A percentile compares a stretch with the other conserved stretches of the same genome.
phyloP scores from a whole-genome alignment of 2,113 vertebrate genomes.

The Meleagris gallopavo region DNA sequence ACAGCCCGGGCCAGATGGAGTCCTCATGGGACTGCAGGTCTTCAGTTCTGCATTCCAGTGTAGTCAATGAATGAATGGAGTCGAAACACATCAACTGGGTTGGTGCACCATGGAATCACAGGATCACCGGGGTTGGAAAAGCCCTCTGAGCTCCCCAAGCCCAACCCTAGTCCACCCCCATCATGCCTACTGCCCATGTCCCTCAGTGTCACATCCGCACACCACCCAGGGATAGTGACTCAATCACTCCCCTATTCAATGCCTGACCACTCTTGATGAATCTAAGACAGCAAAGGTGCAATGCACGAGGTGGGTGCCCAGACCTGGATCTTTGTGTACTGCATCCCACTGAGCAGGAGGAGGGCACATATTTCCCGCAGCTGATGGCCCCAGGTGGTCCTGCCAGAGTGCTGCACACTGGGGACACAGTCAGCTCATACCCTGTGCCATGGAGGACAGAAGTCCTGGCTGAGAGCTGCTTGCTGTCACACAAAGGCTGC shows the following conservation, averaged over 20 bases:
- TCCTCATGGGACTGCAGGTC: background rate
- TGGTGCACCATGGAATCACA: too few species aligned
- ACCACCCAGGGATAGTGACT: too few species aligned
- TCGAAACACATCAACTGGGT: background rate
- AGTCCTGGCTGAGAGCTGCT: background rate
- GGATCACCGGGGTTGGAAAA: too few species aligned
- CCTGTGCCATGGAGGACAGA: background rate
- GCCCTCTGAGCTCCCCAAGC: too few species aligned
- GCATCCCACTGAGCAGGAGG: background rate
- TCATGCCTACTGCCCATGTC: too few species aligned
- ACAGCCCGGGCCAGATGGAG: background rate
- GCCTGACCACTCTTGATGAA: background rate
- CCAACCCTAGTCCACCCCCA: too few species aligned
- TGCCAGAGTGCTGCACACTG: background rate
- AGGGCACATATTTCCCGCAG: background rate
- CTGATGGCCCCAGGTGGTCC: accelerated
- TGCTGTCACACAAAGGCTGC: background rate
- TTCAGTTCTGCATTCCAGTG: background rate
- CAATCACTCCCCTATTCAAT: too few species aligned
- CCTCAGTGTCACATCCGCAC: too few species aligned
- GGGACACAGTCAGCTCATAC: background rate
- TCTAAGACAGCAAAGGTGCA: background rate
- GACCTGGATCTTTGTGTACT: background rate
- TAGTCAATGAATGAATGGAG: background rate
- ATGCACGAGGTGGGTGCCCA: background rate